Evolutionary conservation across 2,113 vertebrate species (phyloP), one percentile per base, ranked within the genome.

Genomic region (Poeciliopsis prolifica): DNA sequence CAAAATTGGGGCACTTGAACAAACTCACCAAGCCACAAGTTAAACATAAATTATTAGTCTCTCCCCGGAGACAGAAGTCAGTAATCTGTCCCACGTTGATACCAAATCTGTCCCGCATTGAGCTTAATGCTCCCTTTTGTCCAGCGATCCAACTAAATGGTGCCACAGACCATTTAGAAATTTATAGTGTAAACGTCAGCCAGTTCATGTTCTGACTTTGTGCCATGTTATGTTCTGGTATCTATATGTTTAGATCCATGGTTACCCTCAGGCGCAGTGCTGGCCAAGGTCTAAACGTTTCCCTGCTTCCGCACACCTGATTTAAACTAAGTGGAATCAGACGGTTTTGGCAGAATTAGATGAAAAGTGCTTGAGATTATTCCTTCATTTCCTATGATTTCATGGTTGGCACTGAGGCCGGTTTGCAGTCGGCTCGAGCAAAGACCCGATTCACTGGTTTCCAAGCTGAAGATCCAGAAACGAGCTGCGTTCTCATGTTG

Each of bases 31-130:
- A 68, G 31, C 82, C 77, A 7, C 78, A 88, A 54, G 68, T n/a
- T 72, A 26, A 72, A 70, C 86, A 88, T 85, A 79, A 84, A 84
- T 84, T 74, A 68, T 81, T 1, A n/a, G 35, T 31, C 72, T 74
- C 70, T 86, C 42, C 6, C 48, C 33, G 48, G 33, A 84, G 76
- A 86, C 48, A 19, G 44, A 19, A 48, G 24, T 17, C 24, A 58
- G 51, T 58, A 10, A 58, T 58, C 24, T n/a, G 58, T 33, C 82
- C 73, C 71, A 30, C 82, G 73, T 44, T 78, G 71, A 31, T 1
- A 15, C 40, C 65, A 8, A 72, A 76, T 70, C 64, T 68, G n/a
- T 44, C 71, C 74, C 24, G 30, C 19, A 11, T 33, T 62, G 61
- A 37, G 70, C 70, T 76, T 80, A 76, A 60, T 51, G 68, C 64